Percentiles rank a stretch among this genome's conserved stretches.
Conservation (phyloP, 1,140 invertebrate genomes). For the Drosophila seguyi region DNA sequence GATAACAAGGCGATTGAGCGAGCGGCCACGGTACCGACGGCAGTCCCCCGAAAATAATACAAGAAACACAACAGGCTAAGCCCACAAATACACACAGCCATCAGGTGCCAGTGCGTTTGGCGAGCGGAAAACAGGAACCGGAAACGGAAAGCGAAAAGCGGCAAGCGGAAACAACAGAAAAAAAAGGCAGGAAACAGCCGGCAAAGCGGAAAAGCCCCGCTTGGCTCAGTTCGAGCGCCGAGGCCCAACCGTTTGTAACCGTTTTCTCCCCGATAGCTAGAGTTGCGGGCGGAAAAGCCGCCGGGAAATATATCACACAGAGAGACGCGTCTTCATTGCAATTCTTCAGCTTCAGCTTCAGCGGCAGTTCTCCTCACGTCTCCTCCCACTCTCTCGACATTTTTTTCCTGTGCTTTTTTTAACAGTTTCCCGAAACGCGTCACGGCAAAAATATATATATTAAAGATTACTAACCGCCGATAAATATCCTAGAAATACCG, state of each 20-base stretch:
- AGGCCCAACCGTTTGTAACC: slow-evolving; percentile 28
- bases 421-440: slow-evolving; percentile 58
- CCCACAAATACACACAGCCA: background rate
- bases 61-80: no score
- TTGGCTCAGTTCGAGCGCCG: slow-evolving; percentile 28
- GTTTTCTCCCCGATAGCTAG: slow-evolving; percentile 8
- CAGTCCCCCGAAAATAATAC: background rate
- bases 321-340: background rate
- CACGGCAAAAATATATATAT: slow-evolving; percentile 3
- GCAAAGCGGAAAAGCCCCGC: slow-evolving; percentile 28
- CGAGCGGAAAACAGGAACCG: slow-evolving; percentile 1
- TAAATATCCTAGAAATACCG: background rate
- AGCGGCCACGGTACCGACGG: background rate
- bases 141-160: background rate
- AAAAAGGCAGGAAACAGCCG: slow-evolving; percentile 12
- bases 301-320: slow-evolving; percentile 5
- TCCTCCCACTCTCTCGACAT: slow-evolving; percentile 10
- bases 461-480: slow-evolving; percentile 26
- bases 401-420: slow-evolving; percentile 79
- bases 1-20: slow-evolving; percentile 1
- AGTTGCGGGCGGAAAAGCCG: slow-evolving; percentile 17
- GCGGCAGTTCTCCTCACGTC: background rate
- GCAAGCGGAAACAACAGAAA: background rate
- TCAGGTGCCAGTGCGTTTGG: slow-evolving; percentile 1
- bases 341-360: background rate